These are phyloP conservation scores for Tyto alba DNA, from an alignment of 2,113 vertebrate species.

Conservation along the genomic window DNA sequence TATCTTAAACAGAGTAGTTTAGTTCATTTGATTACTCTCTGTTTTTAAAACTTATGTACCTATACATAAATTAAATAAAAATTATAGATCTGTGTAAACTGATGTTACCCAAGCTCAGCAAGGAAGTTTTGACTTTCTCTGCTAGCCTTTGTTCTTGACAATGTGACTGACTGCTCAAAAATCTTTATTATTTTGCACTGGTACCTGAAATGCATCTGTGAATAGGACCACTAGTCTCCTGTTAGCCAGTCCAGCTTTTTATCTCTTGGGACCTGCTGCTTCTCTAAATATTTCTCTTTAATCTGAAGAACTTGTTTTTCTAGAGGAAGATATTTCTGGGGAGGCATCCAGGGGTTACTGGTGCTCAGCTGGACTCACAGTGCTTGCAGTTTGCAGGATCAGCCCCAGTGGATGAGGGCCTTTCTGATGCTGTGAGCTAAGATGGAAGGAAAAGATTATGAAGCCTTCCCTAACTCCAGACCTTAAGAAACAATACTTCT, in stretches of 20 bases:
- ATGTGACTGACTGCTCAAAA: not conserved
- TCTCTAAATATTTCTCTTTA: constrained; percentile 33
- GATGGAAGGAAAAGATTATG: not conserved
- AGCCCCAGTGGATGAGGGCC: not conserved
- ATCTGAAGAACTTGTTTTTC: constrained; percentile 8
- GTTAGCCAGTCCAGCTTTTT: not conserved
- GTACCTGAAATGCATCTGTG: not conserved
- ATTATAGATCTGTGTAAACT: not conserved
- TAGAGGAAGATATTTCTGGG: not conserved
- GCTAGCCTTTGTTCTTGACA: not conserved
- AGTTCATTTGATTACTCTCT: not conserved
- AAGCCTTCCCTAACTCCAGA: not conserved
- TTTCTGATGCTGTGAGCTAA: not conserved
- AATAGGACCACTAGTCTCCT: not conserved
- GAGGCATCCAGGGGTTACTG: not conserved
- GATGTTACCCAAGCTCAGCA: not conserved
- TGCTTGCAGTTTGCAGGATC: not conserved
- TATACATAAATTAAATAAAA: not conserved
- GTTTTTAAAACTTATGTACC: not conserved
- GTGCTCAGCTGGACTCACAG: not conserved
- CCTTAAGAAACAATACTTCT: not conserved
- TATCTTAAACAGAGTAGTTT: not conserved
- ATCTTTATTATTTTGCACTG: not conserved
- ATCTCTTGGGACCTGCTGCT: not conserved
- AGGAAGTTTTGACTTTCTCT: not conserved